Conservation (phyloP, 2,113 vertebrate genomes). For the Lepidothrix coronata region DNA sequence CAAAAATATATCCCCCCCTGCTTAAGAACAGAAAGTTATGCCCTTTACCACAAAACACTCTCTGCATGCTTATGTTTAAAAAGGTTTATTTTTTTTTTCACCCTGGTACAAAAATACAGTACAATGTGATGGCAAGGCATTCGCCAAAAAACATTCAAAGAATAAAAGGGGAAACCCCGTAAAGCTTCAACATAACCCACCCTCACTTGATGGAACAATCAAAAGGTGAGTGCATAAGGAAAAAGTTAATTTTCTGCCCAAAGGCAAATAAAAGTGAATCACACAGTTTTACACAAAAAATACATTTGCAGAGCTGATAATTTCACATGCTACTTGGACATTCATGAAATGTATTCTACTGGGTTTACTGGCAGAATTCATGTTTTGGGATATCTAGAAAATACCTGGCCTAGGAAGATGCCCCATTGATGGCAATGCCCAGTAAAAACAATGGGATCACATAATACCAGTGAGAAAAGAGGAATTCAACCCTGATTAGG, state of each 20-base stretch:
- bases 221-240: slow-evolving; percentile 40
- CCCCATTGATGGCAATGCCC: neutral
- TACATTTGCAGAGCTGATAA: slow-evolving; percentile 25
- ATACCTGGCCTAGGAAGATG: neutral
- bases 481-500: neutral
- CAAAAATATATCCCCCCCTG: neutral
- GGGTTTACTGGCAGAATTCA: slow-evolving; percentile 11
- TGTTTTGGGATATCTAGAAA: slow-evolving; percentile 3
- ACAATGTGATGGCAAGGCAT: slow-evolving; percentile 74
- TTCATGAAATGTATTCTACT: slow-evolving; percentile 20
- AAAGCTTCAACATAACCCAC: slow-evolving; percentile 51
- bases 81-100: slow-evolving; percentile 70
- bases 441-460: slow-evolving; percentile 1
- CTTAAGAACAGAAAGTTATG: neutral
- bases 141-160: slow-evolving; percentile 64
- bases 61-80: slow-evolving; percentile 63
- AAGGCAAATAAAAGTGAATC: slow-evolving; percentile 48
- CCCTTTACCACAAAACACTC: slow-evolving; percentile 8
- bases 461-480: slow-evolving; percentile 3
- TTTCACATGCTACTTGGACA: slow-evolving; percentile 55
- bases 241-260: neutral
- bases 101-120: slow-evolving; percentile 80
- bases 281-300: slow-evolving; percentile 17
- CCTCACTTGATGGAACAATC: slow-evolving; percentile 36
- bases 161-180: slow-evolving; percentile 19